Evolutionary conservation across 2,113 vertebrate genomes (phyloP), one percentile per base, ranked within the genome.

Genomic region (Amia ocellicauda): DNA sequence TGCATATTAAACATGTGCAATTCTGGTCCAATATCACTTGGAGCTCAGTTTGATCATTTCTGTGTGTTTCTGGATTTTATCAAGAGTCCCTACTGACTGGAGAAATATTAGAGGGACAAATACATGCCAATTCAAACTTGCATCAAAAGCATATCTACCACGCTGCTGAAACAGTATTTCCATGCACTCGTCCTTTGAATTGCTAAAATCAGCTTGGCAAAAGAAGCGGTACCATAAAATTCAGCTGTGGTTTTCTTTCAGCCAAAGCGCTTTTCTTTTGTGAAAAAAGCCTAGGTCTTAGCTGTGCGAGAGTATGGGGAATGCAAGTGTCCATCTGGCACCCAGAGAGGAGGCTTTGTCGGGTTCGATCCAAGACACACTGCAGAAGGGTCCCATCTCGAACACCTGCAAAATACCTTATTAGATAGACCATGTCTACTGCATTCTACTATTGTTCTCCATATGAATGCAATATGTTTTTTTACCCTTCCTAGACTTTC

Each of bases 201-300:
- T 85, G 84, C 74, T 88, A 82, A 87, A 89, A 90, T 88, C 88
- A 88, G 87, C 86, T 88, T 89, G 88, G 88, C 87, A 89, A 85
- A 83, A 83, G 83, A 86, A 82, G 80, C 80, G 75, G 79, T 82
- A 79, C 85, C 87, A 86, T 85, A 83, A 86, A 85, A 88, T 86
- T 88, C 88, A 89, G 88, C 88, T 89, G 88, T 87, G 87, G 85
- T 86, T 86, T 83, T 84, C 83, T 82, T 85, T 84, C 84, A 88
- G 86, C 88, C 88, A 90, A 90, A 86, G 84, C 86, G 81, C 85
- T 85, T 90, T 89, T 87, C 85, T 88, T 88, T 87, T 88, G 85
- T 85, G 79, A 66, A 53, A 64, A 50, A 57, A 68, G 66, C 51
- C 66, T 60, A 68, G 66, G 66, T 68, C 59, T 68, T 68, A 68